These are phyloP conservation scores for Poeciliopsis presidionis DNA, from an alignment of 2,797 vertebrate genomes.

Conservation along the genomic window DNA sequence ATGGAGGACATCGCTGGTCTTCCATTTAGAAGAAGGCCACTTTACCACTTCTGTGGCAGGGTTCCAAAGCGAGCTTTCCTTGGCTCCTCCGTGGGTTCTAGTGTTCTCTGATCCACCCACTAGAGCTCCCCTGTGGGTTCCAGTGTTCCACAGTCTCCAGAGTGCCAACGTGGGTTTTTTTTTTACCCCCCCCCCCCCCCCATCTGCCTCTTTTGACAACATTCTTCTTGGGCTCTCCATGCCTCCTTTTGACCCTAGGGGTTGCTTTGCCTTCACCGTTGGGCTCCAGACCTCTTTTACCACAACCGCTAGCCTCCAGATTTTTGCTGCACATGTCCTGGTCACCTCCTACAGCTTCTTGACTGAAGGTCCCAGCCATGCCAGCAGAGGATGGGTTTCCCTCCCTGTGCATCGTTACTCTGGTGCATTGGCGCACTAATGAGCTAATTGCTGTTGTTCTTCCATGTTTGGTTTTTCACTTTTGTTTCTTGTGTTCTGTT, in stretches of 20 bases:
- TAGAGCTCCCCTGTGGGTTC: background rate
- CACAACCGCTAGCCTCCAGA: background rate
- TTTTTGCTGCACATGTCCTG: background rate
- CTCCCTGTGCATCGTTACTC: too few species aligned
- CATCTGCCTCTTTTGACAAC: background rate
- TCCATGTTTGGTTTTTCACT: background rate
- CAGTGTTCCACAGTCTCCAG: background rate
- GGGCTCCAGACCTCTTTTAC: background rate
- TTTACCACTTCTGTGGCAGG: background rate
- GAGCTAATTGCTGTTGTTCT: background rate
- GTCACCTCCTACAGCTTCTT: background rate
- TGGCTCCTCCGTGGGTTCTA: background rate
- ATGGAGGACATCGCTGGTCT: slow-evolving; percentile 21
- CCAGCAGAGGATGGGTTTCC: background rate
- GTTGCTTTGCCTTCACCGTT: background rate
- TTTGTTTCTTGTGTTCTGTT: background rate
- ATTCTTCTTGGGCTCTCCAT: background rate
- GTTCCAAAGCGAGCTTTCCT: background rate
- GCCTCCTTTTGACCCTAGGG: background rate
- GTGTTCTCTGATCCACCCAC: background rate
- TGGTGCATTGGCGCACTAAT: too few species aligned
- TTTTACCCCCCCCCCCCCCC: too few species aligned
- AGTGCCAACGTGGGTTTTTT: background rate
- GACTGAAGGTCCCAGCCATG: background rate
- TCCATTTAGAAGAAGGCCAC: background rate